A percentile compares a stretch with the other conserved stretches of the same genome.
Evolutionary conservation across 2,113 vertebrate species (phyloP).

Genomic region (Procavia capensis): DNA sequence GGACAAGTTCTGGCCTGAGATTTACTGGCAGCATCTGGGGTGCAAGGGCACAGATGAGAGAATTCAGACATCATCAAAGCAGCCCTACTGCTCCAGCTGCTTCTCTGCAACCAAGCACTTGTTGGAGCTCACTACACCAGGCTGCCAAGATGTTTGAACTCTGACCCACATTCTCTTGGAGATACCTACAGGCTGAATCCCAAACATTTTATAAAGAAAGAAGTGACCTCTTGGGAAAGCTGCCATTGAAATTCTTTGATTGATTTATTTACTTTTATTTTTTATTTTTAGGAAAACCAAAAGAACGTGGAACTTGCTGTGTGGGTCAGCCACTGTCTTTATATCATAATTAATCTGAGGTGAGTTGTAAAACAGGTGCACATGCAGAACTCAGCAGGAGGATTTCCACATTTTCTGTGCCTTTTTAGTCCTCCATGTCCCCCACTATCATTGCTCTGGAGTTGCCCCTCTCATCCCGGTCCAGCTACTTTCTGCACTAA

Average conservation of each 20-base stretch:
- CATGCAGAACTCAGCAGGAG: neutral
- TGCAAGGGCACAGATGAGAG: neutral
- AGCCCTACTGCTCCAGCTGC: no score
- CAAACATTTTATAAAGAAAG: constrained; percentile 1
- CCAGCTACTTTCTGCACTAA: neutral
- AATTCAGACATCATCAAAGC: neutral
- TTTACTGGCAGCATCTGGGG: neutral
- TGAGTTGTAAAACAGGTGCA: neutral
- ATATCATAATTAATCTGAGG: no score
- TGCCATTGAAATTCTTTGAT: constrained; percentile 49
- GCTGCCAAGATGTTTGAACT: constrained; percentile 35
- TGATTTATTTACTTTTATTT: no score
- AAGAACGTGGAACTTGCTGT: constrained; percentile 35
- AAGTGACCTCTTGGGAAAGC: constrained; percentile 7
- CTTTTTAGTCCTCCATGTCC: neutral
- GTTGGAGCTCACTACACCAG: neutral
- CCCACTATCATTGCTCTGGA: no score
- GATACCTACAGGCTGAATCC: neutral
- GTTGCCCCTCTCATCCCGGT: neutral
- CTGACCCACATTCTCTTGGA: neutral
- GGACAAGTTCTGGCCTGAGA: neutral
- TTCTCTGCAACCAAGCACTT: neutral
- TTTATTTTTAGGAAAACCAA: constrained; percentile 53
- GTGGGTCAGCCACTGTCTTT: neutral
- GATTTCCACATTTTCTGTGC: neutral